A percentile compares a stretch with the other conserved stretches of the same genome.
Conservation (phyloP, 2,113 vertebrate species). For the Cynoglossus semilaevis region DNA sequence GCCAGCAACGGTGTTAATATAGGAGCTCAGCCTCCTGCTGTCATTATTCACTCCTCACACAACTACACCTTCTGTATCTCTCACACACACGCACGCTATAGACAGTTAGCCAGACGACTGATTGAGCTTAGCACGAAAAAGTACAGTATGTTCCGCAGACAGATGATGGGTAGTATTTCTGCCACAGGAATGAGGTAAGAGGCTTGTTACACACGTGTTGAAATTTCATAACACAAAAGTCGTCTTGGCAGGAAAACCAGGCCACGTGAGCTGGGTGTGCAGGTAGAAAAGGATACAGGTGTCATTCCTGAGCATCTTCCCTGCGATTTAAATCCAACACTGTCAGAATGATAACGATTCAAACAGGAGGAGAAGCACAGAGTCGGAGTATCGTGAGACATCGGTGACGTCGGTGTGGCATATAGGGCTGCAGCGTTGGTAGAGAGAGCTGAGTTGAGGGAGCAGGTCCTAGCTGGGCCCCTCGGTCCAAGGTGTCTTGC, state of each 20-base stretch:
- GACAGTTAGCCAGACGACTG: conserved; percentile 8
- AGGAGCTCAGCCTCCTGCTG: not conserved
- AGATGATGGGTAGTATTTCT: conserved; percentile 30
- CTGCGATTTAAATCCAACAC: not conserved
- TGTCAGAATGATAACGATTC: not conserved
- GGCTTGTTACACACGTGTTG: conserved; percentile 10
- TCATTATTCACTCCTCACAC: not conserved
- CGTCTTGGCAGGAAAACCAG: conserved; percentile 19
- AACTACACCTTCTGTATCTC: conserved; percentile 10
- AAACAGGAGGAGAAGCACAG: not conserved
- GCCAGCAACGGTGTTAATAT: conserved; percentile 12
- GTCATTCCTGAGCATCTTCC: conserved; percentile 7
- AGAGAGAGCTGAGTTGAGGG: not conserved
- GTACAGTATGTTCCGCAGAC: conserved; percentile 15
- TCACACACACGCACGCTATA: conserved; percentile 5
- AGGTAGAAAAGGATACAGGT: conserved; percentile 27
- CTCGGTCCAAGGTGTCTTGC: conserved; percentile 67
- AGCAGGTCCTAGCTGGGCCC: conserved; percentile 22
- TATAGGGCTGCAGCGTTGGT: not conserved
- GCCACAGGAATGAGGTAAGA: conserved; percentile 35
- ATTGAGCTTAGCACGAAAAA: conserved; percentile 25
- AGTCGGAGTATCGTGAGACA: not conserved
- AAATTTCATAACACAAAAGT: conserved; percentile 22
- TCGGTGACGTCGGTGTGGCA: no score
- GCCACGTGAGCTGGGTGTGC: conserved; percentile 16